Evolutionary conservation across 1,140 invertebrate species (phyloP), one percentile per base, ranked within the genome.

Genomic region (fruit fly (Drosophila melanogaster)): DNA sequence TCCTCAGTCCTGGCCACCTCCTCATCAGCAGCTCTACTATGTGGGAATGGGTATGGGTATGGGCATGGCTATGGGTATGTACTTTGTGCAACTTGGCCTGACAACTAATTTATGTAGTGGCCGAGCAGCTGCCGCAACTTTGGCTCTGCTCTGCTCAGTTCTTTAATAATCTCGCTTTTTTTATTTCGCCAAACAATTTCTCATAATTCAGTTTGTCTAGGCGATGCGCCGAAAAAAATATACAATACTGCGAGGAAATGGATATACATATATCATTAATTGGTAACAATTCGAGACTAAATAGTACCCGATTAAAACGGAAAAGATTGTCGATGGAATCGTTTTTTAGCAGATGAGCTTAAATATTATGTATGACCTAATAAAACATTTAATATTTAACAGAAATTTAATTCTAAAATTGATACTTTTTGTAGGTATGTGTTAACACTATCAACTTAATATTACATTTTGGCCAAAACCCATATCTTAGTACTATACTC

Each of bases 61-160:
- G 37, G 19, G 19, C 3, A 22, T 38, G 40, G 60, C 7, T 15
- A n/a, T 60, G 35, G 35, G 51, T 40, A 64, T 55, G 43, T 49
- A 74, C 54, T 55, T 61, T 77, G 56, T 51, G 61, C 60, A 77
- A 70, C 80, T 83, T 79, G 61, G 53, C 55, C 67, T 89, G 84
- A 84, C 84, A 89, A 81, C 85, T 89, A 89, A 89, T 89, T 89
- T 89, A 89, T 89, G 79, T 89, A 89, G 84, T 89, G 80, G 77
- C 69, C 67, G 54, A 58, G 80, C 84, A 89, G 84, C 85, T 84
- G 84, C 80, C 69, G 65, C 61, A 61, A 71, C 61, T 67, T 66
- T 54, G 67, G 72, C 54, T 60, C 38, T 61, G 72, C 54, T 60
- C 38, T 61, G 46, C 55, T 44, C 57, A 77, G 79, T 84, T 86